Evolutionary conservation across 2,888 invertebrate genomes (phyloP), one percentile per base, ranked within the genome.

Genomic region (Andrena bicolor): DNA sequence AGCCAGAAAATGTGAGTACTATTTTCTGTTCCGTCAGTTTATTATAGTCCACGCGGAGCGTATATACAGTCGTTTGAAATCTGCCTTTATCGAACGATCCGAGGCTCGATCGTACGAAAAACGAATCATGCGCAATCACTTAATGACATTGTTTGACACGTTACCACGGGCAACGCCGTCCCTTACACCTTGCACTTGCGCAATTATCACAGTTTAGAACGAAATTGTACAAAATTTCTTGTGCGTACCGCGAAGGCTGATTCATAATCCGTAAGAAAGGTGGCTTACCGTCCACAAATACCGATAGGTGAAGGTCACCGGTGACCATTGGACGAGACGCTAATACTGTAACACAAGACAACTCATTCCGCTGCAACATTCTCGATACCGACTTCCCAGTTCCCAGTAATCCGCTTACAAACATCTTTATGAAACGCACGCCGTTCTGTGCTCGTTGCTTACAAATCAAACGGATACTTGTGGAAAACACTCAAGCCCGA

Each of bases 1-100:
- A 95, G 94, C 94, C 94, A 92, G 95, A 95, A 93, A 94, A 95
- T 91, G 95, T 95, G 92, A 95, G 95, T 94, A 60, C 48, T 56
- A 2, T 23, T 26, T 51, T 5, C 8, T 20, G 41, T 41, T 4
- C 41, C 41, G 13, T 41, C 35, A 4, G 13, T 28, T 30, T 60
- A 30, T 30, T 30, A 26, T 16, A 23, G 26, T 16, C 26, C 16
- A 26, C 13, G 13, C 4, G 1, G 41, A 13, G 41, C 13, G 41
- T 41, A 13, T 1, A 35, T 56, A 56, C 26, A 58, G 28, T 58
- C 61, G 32, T 23, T 61, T 7, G 20, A 35, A 10, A 32, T 3
- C n/a, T 10, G 61, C 20, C 8, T 32, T 20, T 20, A 20, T 61
- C n/a, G 32, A 8, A 61, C 61, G 61, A 35, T 35, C 16, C 28